phyloP scores from a whole-genome alignment of 2,113 vertebrate genomes.

The Leucopsar rothschildi region DNA sequence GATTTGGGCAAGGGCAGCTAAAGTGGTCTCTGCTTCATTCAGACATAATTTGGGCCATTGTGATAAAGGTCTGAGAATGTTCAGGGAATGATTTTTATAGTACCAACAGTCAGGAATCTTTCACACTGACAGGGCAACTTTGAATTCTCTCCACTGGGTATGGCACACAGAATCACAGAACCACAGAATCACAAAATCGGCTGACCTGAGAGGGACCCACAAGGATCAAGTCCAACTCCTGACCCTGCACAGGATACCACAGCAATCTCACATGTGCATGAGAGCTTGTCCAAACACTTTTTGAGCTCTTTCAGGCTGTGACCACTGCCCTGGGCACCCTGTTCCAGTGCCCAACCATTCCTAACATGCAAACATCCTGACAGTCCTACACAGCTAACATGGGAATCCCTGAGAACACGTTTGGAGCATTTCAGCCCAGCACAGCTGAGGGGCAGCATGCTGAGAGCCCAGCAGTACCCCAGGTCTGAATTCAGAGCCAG shows the following conservation, averaged over 20 bases:
- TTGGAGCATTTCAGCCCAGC: neutral
- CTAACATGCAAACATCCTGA: fast-evolving
- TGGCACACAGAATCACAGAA: neutral
- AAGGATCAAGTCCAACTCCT: neutral
- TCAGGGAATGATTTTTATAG: neutral
- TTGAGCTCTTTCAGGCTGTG: neutral
- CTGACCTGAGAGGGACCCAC: neutral
- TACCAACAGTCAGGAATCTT: neutral
- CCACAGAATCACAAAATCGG: neutral
- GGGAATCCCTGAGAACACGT: neutral
- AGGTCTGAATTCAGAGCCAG: neutral
- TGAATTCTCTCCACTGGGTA: neutral
- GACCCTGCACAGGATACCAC: neutral
- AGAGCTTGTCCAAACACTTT: neutral
- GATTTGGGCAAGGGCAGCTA: neutral
- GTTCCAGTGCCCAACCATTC: neutral
- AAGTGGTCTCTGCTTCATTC: neutral
- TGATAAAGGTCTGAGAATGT: neutral
- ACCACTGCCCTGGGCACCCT: too few relatives aligned
- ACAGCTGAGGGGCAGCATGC: neutral
- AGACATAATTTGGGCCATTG: neutral
- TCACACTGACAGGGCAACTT: neutral
- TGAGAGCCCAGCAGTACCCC: neutral
- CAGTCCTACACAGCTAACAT: neutral
- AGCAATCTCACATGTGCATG: neutral